Base-by-base conservation (phyloP, 2,113 vertebrate species). In the Misgurnus mizolepis region DNA sequence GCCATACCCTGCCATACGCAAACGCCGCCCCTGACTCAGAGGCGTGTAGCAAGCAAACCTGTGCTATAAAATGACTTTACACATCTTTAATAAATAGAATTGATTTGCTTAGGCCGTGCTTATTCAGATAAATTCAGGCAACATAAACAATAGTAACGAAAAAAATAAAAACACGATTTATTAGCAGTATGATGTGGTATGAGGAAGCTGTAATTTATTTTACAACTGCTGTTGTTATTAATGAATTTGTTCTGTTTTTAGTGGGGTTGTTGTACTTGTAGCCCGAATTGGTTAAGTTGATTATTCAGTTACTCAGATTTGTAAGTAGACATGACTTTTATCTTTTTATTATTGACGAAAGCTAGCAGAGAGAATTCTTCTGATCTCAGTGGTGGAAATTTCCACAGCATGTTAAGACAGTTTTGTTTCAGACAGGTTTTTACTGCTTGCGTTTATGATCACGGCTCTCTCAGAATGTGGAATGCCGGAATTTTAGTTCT, bases 381-480 rank as follows among this genome's bases (percentile, higher is more conserved):
- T 74, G 50, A 77, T 72, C 64, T 56, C 53, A 60, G 58, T 73
- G 49, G 43, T 67, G 60, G 76, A 67, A 79, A 74, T 64, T 56
- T 65, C 22, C 47, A 58, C n/a, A 65, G 4, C 73, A 71, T 68
- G 67, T 82, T 50, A 27, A 45, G 69, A 77, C 76, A 73, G 70
- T 71, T 71, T n/a, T 58, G 5, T n/a, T n/a, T 53, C 50, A 53
- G 50, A 14, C 50, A 79, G 5, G 55, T 61, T 53, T 53, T 7
- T 12, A 47, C 43, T 67, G 61, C n/a, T 12, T 8, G 5, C 61
- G 40, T 74, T 47, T 74, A 17, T 74, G 18, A 74, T 41, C 39
- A 40, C 2, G 3, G 50, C n/a, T 40, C 9, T 4, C 15, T 61
- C 17, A 49, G 41, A 76, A 17, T 2, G 56, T 45, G 40, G 71